Evolutionary conservation across 2,888 invertebrate genomes (phyloP).

Genomic region (Hypercompe scribonia): DNA sequence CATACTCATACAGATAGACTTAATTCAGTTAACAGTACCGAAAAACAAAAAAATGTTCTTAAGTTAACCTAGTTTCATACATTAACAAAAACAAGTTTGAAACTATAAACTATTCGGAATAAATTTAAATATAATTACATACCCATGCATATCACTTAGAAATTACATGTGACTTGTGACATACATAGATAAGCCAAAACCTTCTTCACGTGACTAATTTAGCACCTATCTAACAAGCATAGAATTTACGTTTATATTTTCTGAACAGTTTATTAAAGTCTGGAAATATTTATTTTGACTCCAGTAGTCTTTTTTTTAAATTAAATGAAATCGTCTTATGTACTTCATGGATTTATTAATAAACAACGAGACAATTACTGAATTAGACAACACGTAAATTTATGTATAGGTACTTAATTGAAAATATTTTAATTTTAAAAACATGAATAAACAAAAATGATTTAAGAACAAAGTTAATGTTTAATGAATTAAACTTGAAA

Average conservation of each 20-base stretch:
- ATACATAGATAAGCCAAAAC: conserved; percentile 15
- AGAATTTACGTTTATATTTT: neutral
- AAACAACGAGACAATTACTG: neutral
- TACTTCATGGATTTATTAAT: neutral
- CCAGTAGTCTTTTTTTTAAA: neutral
- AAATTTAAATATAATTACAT: conserved; percentile 6
- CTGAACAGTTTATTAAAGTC: neutral
- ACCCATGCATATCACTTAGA: conserved; percentile 5
- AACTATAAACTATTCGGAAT: neutral
- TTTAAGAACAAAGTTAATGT: too few relatives aligned
- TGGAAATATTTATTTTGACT: neutral
- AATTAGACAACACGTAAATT: neutral
- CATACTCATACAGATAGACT: neutral
- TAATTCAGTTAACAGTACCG: neutral
- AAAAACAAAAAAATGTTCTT: neutral
- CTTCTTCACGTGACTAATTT: conserved; percentile 29
- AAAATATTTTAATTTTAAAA: neutral
- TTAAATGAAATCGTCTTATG: neutral
- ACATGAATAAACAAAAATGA: neutral
- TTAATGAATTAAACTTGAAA: too few relatives aligned
- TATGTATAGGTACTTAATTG: neutral
- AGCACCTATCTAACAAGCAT: conserved; percentile 29
- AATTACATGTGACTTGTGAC: conserved; percentile 21
- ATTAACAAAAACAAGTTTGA: conserved; percentile 11
- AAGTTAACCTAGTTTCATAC: neutral